Conservation (phyloP, 2,113 vertebrate species). For the Tringa solitaria region DNA sequence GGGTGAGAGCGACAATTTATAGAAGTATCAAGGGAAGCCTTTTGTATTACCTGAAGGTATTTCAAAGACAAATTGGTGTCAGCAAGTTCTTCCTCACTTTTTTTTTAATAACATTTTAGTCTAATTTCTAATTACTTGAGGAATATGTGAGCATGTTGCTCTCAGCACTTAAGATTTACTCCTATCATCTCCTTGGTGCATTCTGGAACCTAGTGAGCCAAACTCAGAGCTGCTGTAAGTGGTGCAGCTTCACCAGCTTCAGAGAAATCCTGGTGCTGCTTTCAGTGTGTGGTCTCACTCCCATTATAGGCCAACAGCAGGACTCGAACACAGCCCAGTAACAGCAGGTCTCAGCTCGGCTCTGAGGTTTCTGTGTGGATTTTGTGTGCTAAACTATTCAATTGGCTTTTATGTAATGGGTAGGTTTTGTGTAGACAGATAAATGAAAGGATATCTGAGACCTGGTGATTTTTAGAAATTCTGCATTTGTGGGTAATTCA, state of each 20-base stretch:
- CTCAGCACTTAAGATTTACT: conserved; percentile 25
- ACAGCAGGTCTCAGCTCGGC: neutral
- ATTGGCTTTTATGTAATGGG: neutral
- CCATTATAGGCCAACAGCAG: neutral
- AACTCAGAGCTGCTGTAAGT: neutral
- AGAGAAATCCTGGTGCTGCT: neutral
- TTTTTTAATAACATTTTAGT: conserved; percentile 10
- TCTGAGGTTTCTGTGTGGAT: neutral
- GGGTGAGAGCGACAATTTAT: neutral
- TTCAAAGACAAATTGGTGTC: conserved; percentile 21
- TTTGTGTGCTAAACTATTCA: neutral
- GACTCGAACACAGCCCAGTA: neutral
- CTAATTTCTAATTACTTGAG: conserved; percentile 39
- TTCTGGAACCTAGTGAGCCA: neutral
- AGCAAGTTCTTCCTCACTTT: conserved; percentile 32
- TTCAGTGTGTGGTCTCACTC: neutral
- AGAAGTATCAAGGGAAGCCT: conserved; percentile 3
- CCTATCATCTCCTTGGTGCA: neutral
- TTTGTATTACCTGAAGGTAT: conserved; percentile 21
- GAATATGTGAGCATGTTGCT: neutral
- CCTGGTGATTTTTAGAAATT: neutral
- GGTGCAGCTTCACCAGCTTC: neutral
- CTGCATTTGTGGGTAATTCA: neutral
- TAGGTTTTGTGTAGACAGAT: neutral
- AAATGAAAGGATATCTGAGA: neutral